These are phyloP conservation scores for Platycercus adscitus DNA, from an alignment of 2,113 vertebrate genomes.

Conservation along the genomic window DNA sequence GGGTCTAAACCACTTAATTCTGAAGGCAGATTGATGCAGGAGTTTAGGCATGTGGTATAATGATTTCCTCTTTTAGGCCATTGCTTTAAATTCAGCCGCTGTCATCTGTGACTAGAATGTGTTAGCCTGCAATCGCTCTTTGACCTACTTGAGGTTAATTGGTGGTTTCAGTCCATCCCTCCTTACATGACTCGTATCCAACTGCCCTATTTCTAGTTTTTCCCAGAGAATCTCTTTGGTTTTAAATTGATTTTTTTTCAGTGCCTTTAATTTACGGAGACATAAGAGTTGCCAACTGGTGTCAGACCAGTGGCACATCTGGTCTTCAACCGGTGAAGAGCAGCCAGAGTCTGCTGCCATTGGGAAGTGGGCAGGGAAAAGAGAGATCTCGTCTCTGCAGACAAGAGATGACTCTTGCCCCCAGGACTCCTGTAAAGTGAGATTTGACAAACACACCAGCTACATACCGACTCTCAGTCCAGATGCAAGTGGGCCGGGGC, in stretches of 20 bases:
- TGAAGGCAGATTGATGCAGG: not conserved
- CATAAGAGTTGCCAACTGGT: not conserved
- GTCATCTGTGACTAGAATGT: not conserved
- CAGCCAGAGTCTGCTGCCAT: not conserved
- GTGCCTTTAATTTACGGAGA: not conserved
- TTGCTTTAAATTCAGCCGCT: slow-evolving; percentile 29
- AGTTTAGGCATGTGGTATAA: not conserved
- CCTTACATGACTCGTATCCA: not conserved
- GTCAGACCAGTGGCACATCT: not conserved
- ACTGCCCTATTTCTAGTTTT: not conserved
- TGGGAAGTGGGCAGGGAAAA: not conserved
- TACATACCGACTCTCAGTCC: not conserved
- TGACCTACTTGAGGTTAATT: slow-evolving; percentile 51
- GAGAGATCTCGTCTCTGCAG: not conserved
- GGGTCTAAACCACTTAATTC: not conserved
- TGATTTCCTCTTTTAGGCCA: slow-evolving; percentile 6
- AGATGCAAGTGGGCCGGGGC: not conserved
- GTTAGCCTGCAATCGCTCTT: not conserved
- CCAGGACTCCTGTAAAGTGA: not conserved
- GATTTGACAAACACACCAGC: not conserved
- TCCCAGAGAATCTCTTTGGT: not conserved
- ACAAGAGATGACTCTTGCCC: not conserved
- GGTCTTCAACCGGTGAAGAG: not conserved
- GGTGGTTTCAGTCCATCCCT: slow-evolving; percentile 3
- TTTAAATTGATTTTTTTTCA: not conserved